Percentiles rank a stretch among this genome's conserved stretches.
phyloP scores from a whole-genome alignment of 2,797 vertebrate species.

The Ambastaia sidthimunki region DNA sequence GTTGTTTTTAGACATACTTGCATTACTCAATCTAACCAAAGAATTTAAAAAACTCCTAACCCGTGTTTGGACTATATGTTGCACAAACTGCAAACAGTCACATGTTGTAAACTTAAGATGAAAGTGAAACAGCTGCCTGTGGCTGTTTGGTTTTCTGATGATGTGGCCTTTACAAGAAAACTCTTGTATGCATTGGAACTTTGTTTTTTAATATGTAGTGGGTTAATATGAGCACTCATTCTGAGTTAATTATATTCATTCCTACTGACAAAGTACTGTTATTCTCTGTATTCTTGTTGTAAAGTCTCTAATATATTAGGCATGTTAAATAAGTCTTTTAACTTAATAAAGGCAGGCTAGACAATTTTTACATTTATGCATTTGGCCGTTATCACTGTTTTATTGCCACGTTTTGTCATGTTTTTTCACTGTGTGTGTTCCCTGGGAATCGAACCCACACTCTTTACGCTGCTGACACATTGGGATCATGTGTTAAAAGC shows the following conservation, averaged over 20 bases:
- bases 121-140: slow-evolving; percentile 49
- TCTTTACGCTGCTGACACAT: no score
- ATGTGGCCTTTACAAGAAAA: slow-evolving; percentile 25
- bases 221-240: background rate
- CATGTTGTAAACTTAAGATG: slow-evolving; percentile 24
- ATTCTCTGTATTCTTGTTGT: background rate
- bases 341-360: no score
- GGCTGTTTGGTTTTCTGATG: slow-evolving; percentile 3
- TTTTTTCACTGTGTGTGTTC: no score
- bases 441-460: no score
- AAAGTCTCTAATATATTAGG: no score
- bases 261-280: background rate
- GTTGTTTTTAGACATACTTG: background rate
- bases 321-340: no score
- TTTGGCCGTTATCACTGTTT: no score
- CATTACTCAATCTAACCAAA: slow-evolving; percentile 43
- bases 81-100: slow-evolving; percentile 48
- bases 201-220: background rate
- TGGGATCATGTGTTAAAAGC: no score
- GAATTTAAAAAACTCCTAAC: slow-evolving; percentile 26
- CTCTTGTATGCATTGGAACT: background rate
- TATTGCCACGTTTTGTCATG: no score
- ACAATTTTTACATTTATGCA: no score
- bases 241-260: background rate
- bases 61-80: slow-evolving; percentile 22